phyloP scores from a whole-genome alignment of 92 coral and sea anemone genomes.

The Epizoanthus illoricatus region DNA sequence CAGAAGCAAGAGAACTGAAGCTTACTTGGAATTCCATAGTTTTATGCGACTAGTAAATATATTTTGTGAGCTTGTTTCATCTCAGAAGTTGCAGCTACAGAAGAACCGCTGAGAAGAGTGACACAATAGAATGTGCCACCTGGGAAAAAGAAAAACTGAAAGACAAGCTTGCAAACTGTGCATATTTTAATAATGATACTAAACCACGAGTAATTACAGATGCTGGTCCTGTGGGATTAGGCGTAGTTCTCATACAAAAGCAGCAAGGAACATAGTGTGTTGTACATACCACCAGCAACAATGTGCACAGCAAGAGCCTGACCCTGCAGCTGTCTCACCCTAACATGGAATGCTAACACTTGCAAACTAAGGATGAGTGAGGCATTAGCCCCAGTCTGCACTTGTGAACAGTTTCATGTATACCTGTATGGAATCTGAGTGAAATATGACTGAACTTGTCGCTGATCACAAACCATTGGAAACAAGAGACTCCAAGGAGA shows the following conservation, averaged over 20 bases:
- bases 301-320: conserved; percentile 4
- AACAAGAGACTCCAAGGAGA: no score
- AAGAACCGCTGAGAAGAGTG: no score
- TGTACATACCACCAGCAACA: background rate
- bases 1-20: conserved; percentile 33
- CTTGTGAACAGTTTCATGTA: conserved; percentile 38
- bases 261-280: conserved; percentile 23
- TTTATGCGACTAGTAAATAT: conserved; percentile 31
- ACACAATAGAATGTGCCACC: no score
- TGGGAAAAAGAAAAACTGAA: no score
- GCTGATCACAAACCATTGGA: conserved; percentile 53
- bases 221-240: conserved; percentile 37
- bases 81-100: no score
- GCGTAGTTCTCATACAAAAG: conserved; percentile 37
- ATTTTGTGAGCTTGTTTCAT: conserved; percentile 19
- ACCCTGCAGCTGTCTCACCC: no score
- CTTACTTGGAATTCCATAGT: conserved; percentile 3
- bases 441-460: conserved; percentile 23
- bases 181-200: conserved; percentile 29
- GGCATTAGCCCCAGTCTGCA: conserved; percentile 41
- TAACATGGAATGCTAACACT: conserved; percentile 30
- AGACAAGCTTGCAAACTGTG: no score
- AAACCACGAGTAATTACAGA: conserved; percentile 9
- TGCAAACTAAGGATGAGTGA: conserved; percentile 42
- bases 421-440: conserved; percentile 34